A percentile compares a stretch with the other conserved stretches of the same genome.
These are phyloP conservation scores for Vanacampus margaritifer DNA, from an alignment of 2,113 vertebrate genomes.

Conservation along the genomic window DNA sequence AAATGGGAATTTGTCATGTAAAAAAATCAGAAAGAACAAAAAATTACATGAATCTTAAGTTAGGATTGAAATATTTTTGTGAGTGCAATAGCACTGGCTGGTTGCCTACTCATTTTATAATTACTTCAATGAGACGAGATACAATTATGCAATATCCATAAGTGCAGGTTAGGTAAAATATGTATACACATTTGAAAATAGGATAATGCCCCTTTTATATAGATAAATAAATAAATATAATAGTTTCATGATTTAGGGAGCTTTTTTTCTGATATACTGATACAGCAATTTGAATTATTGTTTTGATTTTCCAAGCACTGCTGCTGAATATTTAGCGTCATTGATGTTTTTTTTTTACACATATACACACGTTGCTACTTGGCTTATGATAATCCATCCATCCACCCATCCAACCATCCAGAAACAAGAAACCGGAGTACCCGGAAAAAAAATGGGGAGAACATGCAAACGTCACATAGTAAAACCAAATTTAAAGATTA, in stretches of 20 bases:
- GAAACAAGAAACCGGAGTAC: no score
- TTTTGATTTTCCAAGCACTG: neutral
- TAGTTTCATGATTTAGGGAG: neutral
- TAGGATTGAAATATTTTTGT: no score
- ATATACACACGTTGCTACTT: no score
- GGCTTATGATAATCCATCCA: no score
- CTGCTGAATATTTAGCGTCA: no score
- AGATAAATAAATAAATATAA: neutral
- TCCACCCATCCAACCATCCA: no score
- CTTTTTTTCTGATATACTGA: no score
- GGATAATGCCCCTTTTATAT: neutral
- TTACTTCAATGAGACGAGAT: slow-evolving; percentile 30
- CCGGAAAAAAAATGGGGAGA: neutral
- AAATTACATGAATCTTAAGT: no score
- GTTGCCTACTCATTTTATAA: slow-evolving; percentile 32
- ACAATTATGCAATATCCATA: slow-evolving; percentile 16
- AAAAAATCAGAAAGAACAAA: no score
- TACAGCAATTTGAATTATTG: neutral
- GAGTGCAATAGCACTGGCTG: slow-evolving; percentile 25
- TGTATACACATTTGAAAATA: neutral
- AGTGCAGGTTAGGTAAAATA: neutral
- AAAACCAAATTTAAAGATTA: slow-evolving; percentile 16
- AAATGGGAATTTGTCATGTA: no score
- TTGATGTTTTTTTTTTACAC: no score
- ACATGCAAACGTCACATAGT: neutral